Base-by-base conservation (phyloP, 2,113 vertebrate species). In the Sturnira hondurensis region DNA sequence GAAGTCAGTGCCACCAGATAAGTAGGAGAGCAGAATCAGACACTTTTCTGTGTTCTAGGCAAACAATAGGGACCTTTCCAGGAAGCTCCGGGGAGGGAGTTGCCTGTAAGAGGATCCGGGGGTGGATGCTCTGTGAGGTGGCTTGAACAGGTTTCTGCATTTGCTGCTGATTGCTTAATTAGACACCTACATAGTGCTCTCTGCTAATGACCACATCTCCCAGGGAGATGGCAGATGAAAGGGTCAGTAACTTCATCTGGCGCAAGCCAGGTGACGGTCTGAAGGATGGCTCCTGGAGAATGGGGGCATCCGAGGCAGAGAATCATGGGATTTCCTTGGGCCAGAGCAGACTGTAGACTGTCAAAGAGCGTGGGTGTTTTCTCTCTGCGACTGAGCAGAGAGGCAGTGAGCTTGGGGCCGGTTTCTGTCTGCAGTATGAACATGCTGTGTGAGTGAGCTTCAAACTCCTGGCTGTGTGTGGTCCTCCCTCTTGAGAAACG, bases 31-130 rank as follows among this genome's bases (percentile, higher is more conserved):
- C 77, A 80, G 92, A 81, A 78, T 38, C 0, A 2, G 90, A 78
- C 81, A 88, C 85, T 93, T 84, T 54, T 86, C 54, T 95, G 38
- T 65, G 83, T 54, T 87, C 52, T 71, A 80, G 70, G 50, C 83
- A 87, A 96, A 98, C 94, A 96, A 91, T 88, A 63, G 91, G 88
- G 94, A 95, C 95, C 96, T 97, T 96, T 97, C 95, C 97, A 94
- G 96, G 97, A 96, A 92, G 96, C 96, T 38, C 11, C 1, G 86
- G 77, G 86, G 87, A 94, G 92, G 85, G 94, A 91, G 74, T 19
- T 81, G 65, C 85, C 93, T 91, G 96, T 96, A 95, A 98, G 91
- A 96, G 80, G 97, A 97, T 95, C 73, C 95, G 68, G 9, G 9
- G 50, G 91, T 76, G 86, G 94, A 86, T 82, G 83, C 86, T 92